Evolutionary conservation across 2,797 vertebrate species (phyloP), one percentile per base, ranked within the genome.

Genomic region (Protonibea diacanthus): DNA sequence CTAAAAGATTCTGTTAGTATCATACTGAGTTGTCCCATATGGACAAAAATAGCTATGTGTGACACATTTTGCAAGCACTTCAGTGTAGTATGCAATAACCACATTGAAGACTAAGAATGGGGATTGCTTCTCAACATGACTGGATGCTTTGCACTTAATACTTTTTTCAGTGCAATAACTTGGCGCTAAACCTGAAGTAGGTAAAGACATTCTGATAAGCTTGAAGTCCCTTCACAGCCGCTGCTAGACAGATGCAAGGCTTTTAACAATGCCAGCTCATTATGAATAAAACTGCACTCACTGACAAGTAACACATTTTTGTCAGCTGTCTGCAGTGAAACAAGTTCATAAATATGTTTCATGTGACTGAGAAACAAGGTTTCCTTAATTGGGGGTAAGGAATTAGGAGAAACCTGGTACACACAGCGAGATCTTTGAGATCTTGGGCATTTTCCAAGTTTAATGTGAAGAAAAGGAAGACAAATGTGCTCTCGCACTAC

Each of bases 41-140:
- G 48, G 62, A 75, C 53, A 45, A 65, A 82, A 81, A 79, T 78
- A 84, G 56, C 6, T 44, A 15, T 21, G 9, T 47, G 66, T 71
- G 75, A 75, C 66, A 81, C 61, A 81, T 74, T 81, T 68, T 55
- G 48, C 51, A 53, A 63, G 29, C 33, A 15, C 48, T 65, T 40
- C 14, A 12, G 60, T 29, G 25, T 38, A 56, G 42, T 63, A 47
- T 42, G 51, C 42, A 74, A 62, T 74, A 64, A 71, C 56, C 47
- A 29, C 25, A 61, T 68, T 64, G 27, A 78, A 78, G 80, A 56
- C 45, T 51, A 63, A 71, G 42, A 38, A 49, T 4, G 15, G 5
- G 25, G 40, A 61, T 42, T 53, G 61, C 42, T 38, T 80, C 47
- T 29, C 14, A 25, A 47, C 47, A 45, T 21, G 25, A 66, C 33